A percentile compares a stretch with the other conserved stretches of the same genome.
Conservation (phyloP, 1,140 invertebrate genomes). For the Brachionus manjavacas region DNA sequence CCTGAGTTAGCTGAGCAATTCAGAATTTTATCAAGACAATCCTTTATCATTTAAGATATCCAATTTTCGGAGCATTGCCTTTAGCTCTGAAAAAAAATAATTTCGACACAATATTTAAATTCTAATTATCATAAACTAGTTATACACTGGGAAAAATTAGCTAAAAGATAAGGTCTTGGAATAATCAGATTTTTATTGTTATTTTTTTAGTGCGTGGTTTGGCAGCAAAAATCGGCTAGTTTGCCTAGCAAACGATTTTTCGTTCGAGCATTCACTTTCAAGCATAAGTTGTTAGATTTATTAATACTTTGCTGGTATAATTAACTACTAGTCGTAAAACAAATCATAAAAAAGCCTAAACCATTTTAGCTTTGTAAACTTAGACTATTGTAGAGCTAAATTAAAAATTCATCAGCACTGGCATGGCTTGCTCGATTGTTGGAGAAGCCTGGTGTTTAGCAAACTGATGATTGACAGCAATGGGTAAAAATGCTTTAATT, state of each 20-base stretch:
- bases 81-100: not conserved
- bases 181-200: constrained; percentile 27
- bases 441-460: not conserved
- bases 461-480: not conserved
- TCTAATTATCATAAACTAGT: constrained; percentile 16
- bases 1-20: not conserved
- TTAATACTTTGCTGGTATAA: not conserved
- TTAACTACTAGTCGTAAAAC: not conserved
- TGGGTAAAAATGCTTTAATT: not conserved
- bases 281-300: not conserved
- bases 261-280: not conserved
- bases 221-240: not conserved
- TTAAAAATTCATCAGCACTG: not conserved
- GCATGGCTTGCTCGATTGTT: not conserved
- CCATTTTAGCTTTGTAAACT: not conserved
- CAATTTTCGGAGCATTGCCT: not conserved
- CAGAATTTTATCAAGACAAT: not conserved
- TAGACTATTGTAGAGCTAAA: not conserved
- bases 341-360: not conserved
- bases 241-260: not conserved
- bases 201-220: constrained; percentile 1
- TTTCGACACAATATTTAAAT: not conserved
- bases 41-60: not conserved
- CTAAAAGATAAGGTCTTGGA: constrained; percentile 13
- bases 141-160: not conserved